phyloP scores from a whole-genome alignment of 2,113 vertebrate genomes.

The Pseudonaja textilis region DNA sequence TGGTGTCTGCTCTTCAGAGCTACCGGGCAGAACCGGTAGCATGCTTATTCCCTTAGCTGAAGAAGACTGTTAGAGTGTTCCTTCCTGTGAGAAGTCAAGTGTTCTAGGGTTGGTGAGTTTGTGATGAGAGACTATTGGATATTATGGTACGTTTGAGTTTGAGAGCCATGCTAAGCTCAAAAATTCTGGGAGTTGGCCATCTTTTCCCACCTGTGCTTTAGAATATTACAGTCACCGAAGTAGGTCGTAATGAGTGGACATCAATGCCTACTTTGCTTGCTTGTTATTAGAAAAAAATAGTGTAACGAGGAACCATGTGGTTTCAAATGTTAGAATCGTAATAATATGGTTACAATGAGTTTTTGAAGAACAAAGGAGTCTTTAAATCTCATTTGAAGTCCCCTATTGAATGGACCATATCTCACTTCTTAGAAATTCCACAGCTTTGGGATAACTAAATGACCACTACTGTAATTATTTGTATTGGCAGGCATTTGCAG shows the following conservation, averaged over 20 bases:
- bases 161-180: no score
- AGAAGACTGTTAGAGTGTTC: neutral
- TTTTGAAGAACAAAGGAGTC: neutral
- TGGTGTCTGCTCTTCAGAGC: no score
- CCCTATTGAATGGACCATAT: neutral
- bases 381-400: neutral
- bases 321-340: neutral
- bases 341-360: neutral
- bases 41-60: neutral
- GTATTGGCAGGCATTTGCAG: neutral
- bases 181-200: no score
- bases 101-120: neutral
- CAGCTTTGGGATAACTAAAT: neutral
- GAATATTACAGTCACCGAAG: neutral
- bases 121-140: neutral
- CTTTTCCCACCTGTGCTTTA: neutral
- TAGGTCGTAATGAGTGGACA: neutral
- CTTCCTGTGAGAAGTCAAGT: neutral
- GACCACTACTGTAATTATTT: neutral
- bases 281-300: neutral
- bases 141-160: neutral
- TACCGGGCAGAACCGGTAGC: no score
- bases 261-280: neutral
- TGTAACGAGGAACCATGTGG: neutral
- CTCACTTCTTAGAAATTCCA: neutral